These are phyloP conservation scores for Linepithema humile DNA, from an alignment of 1,140 invertebrate genomes.

Conservation along the genomic window DNA sequence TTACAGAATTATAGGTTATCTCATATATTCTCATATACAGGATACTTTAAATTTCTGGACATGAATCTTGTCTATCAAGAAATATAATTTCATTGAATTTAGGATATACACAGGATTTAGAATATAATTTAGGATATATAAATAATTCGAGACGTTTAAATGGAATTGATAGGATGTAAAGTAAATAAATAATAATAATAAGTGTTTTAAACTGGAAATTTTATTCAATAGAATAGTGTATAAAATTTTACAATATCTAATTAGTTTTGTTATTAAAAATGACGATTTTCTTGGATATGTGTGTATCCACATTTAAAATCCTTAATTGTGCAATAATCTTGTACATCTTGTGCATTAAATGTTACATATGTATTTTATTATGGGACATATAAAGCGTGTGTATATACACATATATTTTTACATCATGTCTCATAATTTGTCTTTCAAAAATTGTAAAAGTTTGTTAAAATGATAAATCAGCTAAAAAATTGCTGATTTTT, in stretches of 20 bases:
- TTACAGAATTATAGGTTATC: no score
- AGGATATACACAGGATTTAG: no score
- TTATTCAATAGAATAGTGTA: conserved; percentile 11
- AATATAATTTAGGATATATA: no score
- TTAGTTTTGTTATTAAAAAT: not conserved
- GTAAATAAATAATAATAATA: no score
- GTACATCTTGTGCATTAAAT: conserved; percentile 3
- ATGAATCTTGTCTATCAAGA: not conserved
- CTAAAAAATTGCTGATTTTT: not conserved
- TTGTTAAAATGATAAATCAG: not conserved
- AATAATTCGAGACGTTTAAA: no score
- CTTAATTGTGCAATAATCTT: not conserved
- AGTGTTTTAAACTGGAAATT: not conserved
- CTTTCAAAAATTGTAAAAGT: not conserved
- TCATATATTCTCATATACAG: not conserved
- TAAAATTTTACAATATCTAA: not conserved
- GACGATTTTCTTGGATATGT: not conserved
- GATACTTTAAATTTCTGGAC: not conserved
- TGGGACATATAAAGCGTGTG: no score
- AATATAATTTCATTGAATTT: not conserved
- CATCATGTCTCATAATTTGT: not conserved
- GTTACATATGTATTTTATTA: no score
- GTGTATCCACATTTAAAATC: not conserved
- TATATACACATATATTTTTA: not conserved
- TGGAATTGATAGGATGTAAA: not conserved